These are phyloP conservation scores for Trichacis sp. DNA, from an alignment of 2,888 invertebrate species.

Conservation along the genomic window DNA sequence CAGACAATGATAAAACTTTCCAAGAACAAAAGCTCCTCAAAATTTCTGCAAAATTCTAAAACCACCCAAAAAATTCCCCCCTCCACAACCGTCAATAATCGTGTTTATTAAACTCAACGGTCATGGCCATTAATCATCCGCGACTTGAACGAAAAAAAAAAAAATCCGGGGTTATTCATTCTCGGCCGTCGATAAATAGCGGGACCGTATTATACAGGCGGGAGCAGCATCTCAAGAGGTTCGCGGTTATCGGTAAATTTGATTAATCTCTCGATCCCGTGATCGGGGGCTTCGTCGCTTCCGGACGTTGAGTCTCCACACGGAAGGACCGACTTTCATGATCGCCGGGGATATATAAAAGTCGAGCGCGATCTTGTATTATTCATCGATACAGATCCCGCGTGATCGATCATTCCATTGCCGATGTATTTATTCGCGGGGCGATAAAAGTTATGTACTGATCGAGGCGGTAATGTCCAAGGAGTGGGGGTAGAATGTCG, in stretches of 20 bases:
- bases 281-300: constrained; percentile 24
- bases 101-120: constrained; percentile 2
- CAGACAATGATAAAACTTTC: no score
- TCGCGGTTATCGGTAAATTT: constrained; percentile 29
- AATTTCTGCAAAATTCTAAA: no score
- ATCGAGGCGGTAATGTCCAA: constrained; percentile 21
- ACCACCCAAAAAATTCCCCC: no score
- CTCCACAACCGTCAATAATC: no score
- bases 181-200: constrained; percentile 20
- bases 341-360: neutral
- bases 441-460: constrained; percentile 24
- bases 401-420: neutral
- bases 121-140: neutral
- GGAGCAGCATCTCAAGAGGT: constrained; percentile 18
- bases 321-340: constrained; percentile 10
- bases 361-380: neutral
- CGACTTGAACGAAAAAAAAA: no score
- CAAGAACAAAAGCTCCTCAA: no score
- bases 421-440: neutral
- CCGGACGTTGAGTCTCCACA: constrained; percentile 27
- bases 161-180: constrained; percentile 9
- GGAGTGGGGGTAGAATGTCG: no score
- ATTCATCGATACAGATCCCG: neutral
- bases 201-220: constrained; percentile 16
- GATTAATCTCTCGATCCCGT: constrained; percentile 28